Percentiles rank a stretch among this genome's conserved stretches.
phyloP scores from a whole-genome alignment of 2,888 invertebrate species.

The Troides oblongomaculatus region DNA sequence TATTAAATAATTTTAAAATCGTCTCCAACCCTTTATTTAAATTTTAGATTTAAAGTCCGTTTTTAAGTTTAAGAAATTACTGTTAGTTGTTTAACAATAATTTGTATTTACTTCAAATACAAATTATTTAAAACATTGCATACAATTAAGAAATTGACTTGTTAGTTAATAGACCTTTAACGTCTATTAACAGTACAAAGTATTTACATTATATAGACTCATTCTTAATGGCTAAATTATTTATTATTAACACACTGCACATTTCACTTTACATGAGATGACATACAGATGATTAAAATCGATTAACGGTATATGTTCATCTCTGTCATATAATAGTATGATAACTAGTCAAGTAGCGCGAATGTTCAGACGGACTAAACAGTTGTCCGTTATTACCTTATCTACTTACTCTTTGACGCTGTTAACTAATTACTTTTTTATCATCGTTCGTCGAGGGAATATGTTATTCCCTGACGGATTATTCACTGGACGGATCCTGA shows the following conservation, averaged over 20 bases:
- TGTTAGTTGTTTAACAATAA: background rate
- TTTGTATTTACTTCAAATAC: background rate
- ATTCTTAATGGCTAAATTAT: too few species aligned
- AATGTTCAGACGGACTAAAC: background rate
- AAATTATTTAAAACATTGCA: background rate
- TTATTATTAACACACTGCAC: too few species aligned
- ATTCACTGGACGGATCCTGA: background rate
- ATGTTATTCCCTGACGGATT: background rate
- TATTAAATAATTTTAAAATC: background rate
- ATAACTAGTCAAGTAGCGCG: background rate
- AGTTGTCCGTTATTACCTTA: background rate
- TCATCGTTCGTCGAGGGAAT: background rate
- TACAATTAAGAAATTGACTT: too few species aligned
- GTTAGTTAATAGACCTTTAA: too few species aligned
- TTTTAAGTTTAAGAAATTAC: background rate
- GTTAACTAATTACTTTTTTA: slow-evolving; percentile 4
- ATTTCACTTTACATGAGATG: too few species aligned
- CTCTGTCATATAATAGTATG: too few species aligned
- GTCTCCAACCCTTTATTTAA: background rate
- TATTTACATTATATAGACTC: too few species aligned
- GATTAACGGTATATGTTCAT: too few species aligned
- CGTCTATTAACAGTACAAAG: too few species aligned
- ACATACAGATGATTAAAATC: too few species aligned
- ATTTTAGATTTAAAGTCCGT: background rate
- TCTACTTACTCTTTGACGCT: background rate